Evolutionary conservation across 2,888 invertebrate species (phyloP).

Genomic region (Criorhina ranunculi): DNA sequence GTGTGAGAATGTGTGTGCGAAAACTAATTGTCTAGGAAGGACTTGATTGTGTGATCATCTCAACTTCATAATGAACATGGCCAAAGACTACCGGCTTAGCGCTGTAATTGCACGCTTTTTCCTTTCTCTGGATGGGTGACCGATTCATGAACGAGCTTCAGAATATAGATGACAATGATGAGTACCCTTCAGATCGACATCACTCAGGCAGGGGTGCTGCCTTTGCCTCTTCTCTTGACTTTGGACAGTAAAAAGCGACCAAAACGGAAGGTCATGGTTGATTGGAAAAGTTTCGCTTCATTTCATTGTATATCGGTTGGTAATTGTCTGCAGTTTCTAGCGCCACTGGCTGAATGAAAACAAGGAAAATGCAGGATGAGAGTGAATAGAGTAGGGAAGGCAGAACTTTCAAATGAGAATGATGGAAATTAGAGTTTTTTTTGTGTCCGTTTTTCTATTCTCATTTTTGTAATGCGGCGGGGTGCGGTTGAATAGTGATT

Average conservation of each 20-base stretch:
- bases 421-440: constrained; percentile 58
- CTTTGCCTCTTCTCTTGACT: constrained; percentile 47
- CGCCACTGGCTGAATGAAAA: constrained; percentile 11
- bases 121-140: not conserved
- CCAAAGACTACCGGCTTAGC: constrained; percentile 30
- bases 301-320: constrained; percentile 66
- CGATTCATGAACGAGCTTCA: constrained; percentile 6
- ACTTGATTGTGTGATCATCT: constrained; percentile 10
- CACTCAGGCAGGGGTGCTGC: constrained; percentile 28
- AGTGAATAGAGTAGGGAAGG: too few species aligned
- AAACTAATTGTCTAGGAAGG: constrained; percentile 50
- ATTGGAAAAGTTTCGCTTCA: constrained; percentile 75
- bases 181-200: constrained; percentile 18
- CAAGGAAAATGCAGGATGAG: constrained; percentile 32
- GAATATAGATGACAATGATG: constrained; percentile 19
- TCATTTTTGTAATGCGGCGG: constrained; percentile 9
- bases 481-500: constrained; percentile 50
- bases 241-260: constrained; percentile 40
- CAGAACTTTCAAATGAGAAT: constrained; percentile 53
- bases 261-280: constrained; percentile 69
- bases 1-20: constrained; percentile 1
- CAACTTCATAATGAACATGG: not conserved
- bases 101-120: constrained; percentile 57
- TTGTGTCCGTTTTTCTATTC: not conserved
- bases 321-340: constrained; percentile 66